A percentile compares a stretch with the other conserved stretches of the same genome.
phyloP scores from a whole-genome alignment of 2,113 vertebrate genomes.

The Chelonoidis abingdonii region DNA sequence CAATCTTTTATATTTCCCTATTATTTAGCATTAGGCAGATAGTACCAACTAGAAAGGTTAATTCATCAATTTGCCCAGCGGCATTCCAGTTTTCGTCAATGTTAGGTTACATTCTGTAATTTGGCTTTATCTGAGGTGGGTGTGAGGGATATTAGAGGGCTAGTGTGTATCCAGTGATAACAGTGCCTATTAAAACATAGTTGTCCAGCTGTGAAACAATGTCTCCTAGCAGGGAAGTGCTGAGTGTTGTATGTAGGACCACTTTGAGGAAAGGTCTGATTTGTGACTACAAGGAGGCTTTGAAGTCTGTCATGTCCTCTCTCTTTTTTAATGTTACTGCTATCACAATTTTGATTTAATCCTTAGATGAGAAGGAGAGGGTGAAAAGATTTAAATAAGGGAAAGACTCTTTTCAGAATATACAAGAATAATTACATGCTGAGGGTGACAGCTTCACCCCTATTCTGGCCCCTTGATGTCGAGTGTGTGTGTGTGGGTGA shows the following conservation, averaged over 20 bases:
- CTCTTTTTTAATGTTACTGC: not conserved
- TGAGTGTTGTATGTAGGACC: not conserved
- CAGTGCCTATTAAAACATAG: not conserved
- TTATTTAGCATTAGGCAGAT: not conserved
- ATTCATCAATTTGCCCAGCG: not conserved
- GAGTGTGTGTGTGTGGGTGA: no score
- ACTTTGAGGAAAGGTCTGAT: no score
- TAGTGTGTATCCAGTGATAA: not conserved
- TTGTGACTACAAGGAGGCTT: not conserved
- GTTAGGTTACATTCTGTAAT: not conserved
- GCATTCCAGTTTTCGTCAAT: not conserved
- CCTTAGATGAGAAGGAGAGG: not conserved
- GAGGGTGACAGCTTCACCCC: not conserved
- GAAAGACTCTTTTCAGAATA: no score
- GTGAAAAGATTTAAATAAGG: not conserved
- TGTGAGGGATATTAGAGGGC: accelerated
- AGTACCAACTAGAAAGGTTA: not conserved
- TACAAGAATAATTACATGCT: not conserved
- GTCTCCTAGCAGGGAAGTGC: not conserved
- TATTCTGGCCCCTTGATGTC: not conserved
- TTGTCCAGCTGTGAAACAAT: not conserved
- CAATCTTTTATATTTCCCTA: not conserved
- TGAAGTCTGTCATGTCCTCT: not conserved
- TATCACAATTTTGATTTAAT: not conserved
- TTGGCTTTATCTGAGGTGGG: accelerated